A percentile compares a stretch with the other conserved stretches of the same genome.
Conservation (phyloP, 1,140 invertebrate genomes). For the Pararge aegeria region DNA sequence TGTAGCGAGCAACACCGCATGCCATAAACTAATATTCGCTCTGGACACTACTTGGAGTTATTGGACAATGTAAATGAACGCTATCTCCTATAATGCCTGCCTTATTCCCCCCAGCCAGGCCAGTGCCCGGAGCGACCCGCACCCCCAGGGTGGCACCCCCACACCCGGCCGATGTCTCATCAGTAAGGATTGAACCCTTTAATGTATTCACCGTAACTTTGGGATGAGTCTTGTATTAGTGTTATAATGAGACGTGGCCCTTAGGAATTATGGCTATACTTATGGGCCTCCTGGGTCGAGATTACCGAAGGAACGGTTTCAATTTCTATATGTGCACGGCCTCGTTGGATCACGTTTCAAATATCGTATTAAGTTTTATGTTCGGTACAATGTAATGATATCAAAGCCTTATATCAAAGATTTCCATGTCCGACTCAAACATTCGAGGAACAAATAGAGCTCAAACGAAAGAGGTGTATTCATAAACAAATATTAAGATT, state of each 20-base stretch:
- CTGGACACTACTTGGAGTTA: slow-evolving; percentile 77
- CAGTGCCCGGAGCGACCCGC: slow-evolving; percentile 63
- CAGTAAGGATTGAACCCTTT: slow-evolving; percentile 79
- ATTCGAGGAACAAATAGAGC: too few species aligned
- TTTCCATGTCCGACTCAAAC: too few species aligned
- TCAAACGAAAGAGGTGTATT: too few species aligned
- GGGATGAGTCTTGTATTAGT: slow-evolving; percentile 79
- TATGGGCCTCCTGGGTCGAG: slow-evolving; percentile 56
- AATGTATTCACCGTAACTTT: slow-evolving; percentile 79
- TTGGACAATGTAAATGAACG: slow-evolving; percentile 79
- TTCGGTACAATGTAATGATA: background rate
- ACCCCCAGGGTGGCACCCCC: slow-evolving; percentile 39
- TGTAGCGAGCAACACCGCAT: slow-evolving; percentile 43
- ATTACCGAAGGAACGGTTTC: slow-evolving; percentile 70
- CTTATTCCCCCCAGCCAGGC: slow-evolving; percentile 68
- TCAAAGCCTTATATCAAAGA: background rate
- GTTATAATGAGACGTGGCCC: slow-evolving; percentile 78
- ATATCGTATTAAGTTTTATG: slow-evolving; percentile 39
- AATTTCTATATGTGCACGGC: slow-evolving; percentile 64
- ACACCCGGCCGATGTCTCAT: slow-evolving; percentile 72
- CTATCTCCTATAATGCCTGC: slow-evolving; percentile 77
- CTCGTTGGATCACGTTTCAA: slow-evolving; percentile 47
- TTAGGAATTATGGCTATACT: slow-evolving; percentile 77
- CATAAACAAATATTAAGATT: too few species aligned
- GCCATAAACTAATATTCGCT: slow-evolving; percentile 77